Conservation (phyloP, 2,797 vertebrate genomes). For the Pogonophryne albipinna region DNA sequence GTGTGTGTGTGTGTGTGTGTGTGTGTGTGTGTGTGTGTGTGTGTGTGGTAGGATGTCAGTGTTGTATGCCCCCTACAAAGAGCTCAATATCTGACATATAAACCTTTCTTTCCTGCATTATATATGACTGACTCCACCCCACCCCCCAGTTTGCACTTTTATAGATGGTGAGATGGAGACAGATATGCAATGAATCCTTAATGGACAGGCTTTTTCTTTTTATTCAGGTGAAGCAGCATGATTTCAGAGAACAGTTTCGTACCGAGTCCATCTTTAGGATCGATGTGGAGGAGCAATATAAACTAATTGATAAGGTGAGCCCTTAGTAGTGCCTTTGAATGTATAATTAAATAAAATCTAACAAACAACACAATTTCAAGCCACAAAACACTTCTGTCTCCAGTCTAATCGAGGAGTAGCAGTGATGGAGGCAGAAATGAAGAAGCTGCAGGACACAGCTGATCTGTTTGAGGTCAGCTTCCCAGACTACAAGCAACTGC, state of each 20-base stretch:
- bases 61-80: conserved; percentile 46
- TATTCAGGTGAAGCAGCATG: conserved; percentile 85
- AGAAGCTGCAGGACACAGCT: conserved; percentile 83
- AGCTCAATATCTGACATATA: conserved; percentile 63
- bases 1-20: no score
- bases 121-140: conserved; percentile 48
- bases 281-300: conserved; percentile 81
- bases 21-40: no score
- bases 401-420: conserved; percentile 80
- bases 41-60: conserved; percentile 38
- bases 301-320: conserved; percentile 82
- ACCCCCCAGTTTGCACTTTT: background rate
- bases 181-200: conserved; percentile 18
- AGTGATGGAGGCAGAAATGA: conserved; percentile 84
- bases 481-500: conserved; percentile 87
- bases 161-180: background rate
- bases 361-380: background rate
- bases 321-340: background rate
- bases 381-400: conserved; percentile 38
- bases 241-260: conserved; percentile 88
- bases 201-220: conserved; percentile 23
- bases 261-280: conserved; percentile 83
- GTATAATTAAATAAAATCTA: background rate
- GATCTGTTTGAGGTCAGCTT: conserved; percentile 86
- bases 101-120: conserved; percentile 71